Conservation (phyloP, 2,113 vertebrate genomes). For the Scomber colias region DNA sequence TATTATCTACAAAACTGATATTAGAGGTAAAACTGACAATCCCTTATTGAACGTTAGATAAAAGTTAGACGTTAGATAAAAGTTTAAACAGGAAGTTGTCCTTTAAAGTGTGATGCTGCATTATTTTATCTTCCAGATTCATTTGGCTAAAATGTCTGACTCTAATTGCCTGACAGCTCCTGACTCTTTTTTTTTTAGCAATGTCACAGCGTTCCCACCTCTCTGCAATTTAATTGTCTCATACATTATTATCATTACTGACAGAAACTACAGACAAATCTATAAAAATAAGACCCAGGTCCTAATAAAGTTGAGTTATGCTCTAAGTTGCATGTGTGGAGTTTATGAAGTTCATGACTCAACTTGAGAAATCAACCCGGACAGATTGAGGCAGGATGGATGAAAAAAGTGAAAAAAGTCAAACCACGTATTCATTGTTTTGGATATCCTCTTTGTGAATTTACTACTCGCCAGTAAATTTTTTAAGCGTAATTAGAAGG, state of each 20-base stretch:
- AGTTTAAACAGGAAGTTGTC: not conserved
- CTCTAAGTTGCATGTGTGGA: slow-evolving; percentile 23
- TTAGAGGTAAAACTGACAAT: not conserved
- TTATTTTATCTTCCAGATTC: not conserved
- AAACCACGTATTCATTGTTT: not conserved
- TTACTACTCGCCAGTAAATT: not conserved
- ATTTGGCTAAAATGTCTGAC: too few species aligned
- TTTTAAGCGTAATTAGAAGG: slow-evolving; percentile 23
- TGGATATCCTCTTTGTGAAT: slow-evolving; percentile 12
- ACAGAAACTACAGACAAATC: not conserved
- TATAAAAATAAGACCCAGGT: not conserved
- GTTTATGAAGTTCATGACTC: slow-evolving; percentile 23
- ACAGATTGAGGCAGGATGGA: not conserved
- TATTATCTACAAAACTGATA: too few species aligned
- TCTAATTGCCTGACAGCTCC: not conserved
- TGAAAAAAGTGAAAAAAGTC: not conserved
- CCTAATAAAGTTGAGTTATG: slow-evolving; percentile 14
- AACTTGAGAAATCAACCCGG: slow-evolving; percentile 8
- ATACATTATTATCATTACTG: not conserved
- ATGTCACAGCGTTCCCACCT: not conserved
- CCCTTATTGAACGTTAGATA: not conserved
- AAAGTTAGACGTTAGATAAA: not conserved
- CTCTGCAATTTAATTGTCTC: not conserved
- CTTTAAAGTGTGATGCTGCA: too few species aligned
- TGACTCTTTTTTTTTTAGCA: not conserved